phyloP scores from a whole-genome alignment of 1,140 invertebrate genomes.

The Caenorhabditis brenneri region DNA sequence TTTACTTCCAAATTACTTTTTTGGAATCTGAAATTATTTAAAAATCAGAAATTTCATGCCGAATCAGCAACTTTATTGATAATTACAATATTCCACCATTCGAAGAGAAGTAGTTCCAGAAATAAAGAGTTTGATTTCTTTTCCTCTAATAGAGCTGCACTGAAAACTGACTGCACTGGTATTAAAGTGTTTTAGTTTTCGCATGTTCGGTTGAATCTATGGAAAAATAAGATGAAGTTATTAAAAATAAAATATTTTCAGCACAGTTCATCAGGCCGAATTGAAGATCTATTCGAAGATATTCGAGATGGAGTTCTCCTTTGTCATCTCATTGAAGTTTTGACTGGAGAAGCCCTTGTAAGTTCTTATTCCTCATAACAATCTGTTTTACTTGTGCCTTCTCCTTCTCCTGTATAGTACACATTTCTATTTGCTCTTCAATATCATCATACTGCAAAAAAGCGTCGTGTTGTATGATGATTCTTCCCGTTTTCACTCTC shows the following conservation, averaged over 20 bases:
- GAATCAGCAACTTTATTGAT: too few species aligned
- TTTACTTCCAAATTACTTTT: too few species aligned
- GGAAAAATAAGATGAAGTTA: neutral
- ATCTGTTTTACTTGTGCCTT: neutral
- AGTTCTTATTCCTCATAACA: conserved; percentile 67
- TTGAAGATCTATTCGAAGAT: conserved; percentile 89
- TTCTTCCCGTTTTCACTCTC: neutral
- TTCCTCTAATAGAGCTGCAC: too few species aligned
- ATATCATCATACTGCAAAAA: neutral
- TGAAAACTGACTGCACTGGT: too few species aligned
- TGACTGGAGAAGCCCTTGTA: conserved; percentile 90
- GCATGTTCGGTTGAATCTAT: neutral
- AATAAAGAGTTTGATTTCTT: neutral
- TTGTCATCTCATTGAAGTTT: conserved; percentile 86
- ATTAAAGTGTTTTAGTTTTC: too few species aligned
- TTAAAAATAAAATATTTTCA: conserved; percentile 73
- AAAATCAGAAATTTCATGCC: neutral
- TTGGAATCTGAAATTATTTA: neutral
- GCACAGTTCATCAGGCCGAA: conserved; percentile 85
- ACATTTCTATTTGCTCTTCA: conserved; percentile 13
- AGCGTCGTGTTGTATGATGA: neutral
- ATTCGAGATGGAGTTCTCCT: conserved; percentile 90
- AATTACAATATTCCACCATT: neutral
- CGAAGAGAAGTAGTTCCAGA: neutral
- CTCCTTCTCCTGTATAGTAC: neutral